phyloP scores from a whole-genome alignment of 2,888 invertebrate species.

The Acanthopleura granulata region DNA sequence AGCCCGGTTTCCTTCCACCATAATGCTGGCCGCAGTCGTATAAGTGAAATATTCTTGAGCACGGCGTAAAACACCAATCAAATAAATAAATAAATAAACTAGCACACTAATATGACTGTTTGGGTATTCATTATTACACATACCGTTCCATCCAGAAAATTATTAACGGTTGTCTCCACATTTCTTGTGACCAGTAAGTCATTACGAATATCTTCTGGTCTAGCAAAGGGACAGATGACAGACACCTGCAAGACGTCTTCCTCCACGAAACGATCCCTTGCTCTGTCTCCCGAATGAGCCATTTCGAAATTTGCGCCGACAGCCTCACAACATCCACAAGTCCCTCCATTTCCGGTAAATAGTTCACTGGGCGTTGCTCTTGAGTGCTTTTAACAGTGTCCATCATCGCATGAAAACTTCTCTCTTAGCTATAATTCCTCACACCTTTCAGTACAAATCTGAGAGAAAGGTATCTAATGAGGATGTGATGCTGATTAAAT shows the following conservation, averaged over 20 bases:
- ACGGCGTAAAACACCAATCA: no score
- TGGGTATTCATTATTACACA: not conserved
- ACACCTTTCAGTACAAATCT: not conserved
- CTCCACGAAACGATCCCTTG: not conserved
- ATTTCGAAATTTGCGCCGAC: not conserved
- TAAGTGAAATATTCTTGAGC: no score
- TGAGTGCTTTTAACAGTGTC: not conserved
- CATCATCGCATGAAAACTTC: not conserved
- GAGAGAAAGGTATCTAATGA: no score
- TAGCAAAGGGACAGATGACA: constrained; percentile 28
- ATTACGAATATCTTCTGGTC: constrained; percentile 23
- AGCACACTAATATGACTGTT: no score
- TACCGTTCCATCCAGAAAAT: constrained; percentile 32
- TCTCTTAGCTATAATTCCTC: not conserved
- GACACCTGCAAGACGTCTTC: constrained; percentile 27
- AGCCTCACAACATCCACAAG: not conserved
- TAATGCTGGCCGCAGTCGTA: no score
- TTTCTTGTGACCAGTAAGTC: constrained; percentile 26
- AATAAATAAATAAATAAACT: no score
- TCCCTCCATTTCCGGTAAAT: not conserved
- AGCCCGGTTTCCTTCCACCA: no score
- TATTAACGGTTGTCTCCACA: constrained; percentile 31
- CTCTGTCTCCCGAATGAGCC: not conserved
- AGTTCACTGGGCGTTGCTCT: not conserved
- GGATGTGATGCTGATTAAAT: not conserved